Percentiles rank a stretch among this genome's conserved stretches.
phyloP scores from a whole-genome alignment of 2,888 invertebrate genomes.

The Idaea dimidiata region DNA sequence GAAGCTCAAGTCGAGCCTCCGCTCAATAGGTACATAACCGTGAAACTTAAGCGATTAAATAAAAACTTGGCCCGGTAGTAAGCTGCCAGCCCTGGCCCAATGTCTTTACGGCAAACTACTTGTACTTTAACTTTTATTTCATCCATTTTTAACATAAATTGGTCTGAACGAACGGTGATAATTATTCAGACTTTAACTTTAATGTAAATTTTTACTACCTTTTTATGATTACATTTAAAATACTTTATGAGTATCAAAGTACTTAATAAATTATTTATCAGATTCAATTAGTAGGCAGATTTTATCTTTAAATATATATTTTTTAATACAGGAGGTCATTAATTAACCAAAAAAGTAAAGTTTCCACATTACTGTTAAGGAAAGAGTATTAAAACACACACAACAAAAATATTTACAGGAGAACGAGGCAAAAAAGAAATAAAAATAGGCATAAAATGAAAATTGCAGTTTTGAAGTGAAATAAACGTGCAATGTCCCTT shows the following conservation, averaged over 20 bases:
- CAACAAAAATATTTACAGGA: not conserved
- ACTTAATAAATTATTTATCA: not conserved
- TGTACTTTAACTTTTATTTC: conserved; percentile 27
- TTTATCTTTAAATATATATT: not conserved
- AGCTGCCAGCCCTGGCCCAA: conserved; percentile 20
- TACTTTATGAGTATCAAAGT: not conserved
- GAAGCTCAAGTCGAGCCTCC: conserved; percentile 9
- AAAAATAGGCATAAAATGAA: conserved; percentile 18
- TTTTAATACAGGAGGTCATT: not conserved
- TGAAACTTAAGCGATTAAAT: conserved; percentile 15
- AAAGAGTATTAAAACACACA: not conserved
- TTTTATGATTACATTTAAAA: not conserved
- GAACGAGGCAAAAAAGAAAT: not conserved
- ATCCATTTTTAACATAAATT: conserved; percentile 25
- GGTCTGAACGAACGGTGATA: conserved; percentile 15
- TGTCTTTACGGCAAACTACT: conserved; percentile 21
- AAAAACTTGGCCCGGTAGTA: conserved; percentile 13
- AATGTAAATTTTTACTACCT: not conserved
- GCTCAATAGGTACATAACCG: conserved; percentile 10
- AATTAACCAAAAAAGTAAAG: not conserved
- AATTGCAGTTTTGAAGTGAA: conserved; percentile 9
- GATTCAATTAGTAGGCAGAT: not conserved
- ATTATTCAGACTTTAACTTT: conserved; percentile 16
- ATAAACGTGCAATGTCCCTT: conserved; percentile 10
- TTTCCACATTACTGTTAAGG: not conserved